Conservation (phyloP, 2,888 invertebrate species). For the Mesorhabditis spiculigera region DNA sequence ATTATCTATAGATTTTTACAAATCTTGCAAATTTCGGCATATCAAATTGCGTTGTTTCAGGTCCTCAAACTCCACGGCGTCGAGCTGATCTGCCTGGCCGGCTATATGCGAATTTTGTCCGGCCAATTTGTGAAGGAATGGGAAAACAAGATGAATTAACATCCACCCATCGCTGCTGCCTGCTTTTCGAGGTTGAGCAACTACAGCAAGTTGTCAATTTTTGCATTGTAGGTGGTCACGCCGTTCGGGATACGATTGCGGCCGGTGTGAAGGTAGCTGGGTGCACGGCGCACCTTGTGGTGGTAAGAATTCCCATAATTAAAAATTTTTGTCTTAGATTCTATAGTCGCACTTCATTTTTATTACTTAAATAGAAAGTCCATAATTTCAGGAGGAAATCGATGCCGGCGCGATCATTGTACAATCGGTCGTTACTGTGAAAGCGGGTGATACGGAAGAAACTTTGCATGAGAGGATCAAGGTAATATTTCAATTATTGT, state of each 20-base stretch:
- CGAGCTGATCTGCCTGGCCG: slow-evolving; percentile 87
- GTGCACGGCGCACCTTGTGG: slow-evolving; percentile 93
- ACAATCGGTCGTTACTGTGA: slow-evolving; percentile 37
- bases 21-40: background rate
- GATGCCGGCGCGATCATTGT: slow-evolving; percentile 47
- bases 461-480: slow-evolving; percentile 44
- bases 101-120: slow-evolving; percentile 84
- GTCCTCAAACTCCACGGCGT: slow-evolving; percentile 63
- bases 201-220: background rate
- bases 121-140: slow-evolving; percentile 66
- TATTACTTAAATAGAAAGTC: background rate
- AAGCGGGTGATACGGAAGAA: slow-evolving; percentile 34
- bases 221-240: slow-evolving; percentile 69
- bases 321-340: background rate
- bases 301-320: slow-evolving; percentile 65
- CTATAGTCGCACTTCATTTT: background rate
- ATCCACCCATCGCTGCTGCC: slow-evolving; percentile 92
- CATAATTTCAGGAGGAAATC: slow-evolving; percentile 36
- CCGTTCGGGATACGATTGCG: slow-evolving; percentile 79
- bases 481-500: slow-evolving; percentile 9
- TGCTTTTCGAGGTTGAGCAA: slow-evolving; percentile 70
- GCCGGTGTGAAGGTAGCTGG: slow-evolving; percentile 82
- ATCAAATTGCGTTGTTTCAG: slow-evolving; percentile 8
- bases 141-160: slow-evolving; percentile 80
- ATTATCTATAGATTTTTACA: background rate